A percentile compares a stretch with the other conserved stretches of the same genome.
Conservation (phyloP, 2,888 invertebrate species). For the Protonemura montana region DNA sequence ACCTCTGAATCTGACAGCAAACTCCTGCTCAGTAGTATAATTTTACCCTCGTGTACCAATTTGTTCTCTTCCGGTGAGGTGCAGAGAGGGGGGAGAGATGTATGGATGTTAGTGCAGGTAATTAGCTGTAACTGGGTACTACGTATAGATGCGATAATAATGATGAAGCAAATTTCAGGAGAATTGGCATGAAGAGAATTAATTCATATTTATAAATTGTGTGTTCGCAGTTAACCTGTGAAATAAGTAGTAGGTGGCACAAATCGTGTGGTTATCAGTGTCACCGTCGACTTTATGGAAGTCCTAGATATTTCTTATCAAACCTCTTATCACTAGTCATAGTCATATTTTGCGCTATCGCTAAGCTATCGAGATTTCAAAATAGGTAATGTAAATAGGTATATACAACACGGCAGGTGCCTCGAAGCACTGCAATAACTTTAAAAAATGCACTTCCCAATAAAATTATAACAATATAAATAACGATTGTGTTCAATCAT, state of each 20-base stretch:
- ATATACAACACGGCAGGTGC: neutral
- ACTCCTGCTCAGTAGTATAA: no score
- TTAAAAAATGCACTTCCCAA: neutral
- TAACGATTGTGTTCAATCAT: neutral
- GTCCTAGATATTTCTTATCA: conserved; percentile 7
- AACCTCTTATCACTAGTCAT: neutral
- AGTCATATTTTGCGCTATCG: neutral
- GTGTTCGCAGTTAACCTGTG: neutral
- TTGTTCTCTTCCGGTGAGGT: no score
- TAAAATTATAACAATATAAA: neutral
- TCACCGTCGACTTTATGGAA: neutral
- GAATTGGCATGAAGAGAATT: no score
- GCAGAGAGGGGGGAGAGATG: no score
- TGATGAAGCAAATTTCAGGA: no score
- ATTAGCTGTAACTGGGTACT: no score
- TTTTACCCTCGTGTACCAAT: no score
- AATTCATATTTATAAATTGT: no score
- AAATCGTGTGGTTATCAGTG: neutral
- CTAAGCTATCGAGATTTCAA: neutral
- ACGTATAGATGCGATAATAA: no score
- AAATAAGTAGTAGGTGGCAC: neutral
- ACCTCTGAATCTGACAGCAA: no score
- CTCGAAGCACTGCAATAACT: neutral
- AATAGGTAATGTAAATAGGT: neutral
- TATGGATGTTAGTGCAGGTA: no score